Conservation (phyloP, 92 coral and sea anemone genomes). For the Epizoanthus fatuus region DNA sequence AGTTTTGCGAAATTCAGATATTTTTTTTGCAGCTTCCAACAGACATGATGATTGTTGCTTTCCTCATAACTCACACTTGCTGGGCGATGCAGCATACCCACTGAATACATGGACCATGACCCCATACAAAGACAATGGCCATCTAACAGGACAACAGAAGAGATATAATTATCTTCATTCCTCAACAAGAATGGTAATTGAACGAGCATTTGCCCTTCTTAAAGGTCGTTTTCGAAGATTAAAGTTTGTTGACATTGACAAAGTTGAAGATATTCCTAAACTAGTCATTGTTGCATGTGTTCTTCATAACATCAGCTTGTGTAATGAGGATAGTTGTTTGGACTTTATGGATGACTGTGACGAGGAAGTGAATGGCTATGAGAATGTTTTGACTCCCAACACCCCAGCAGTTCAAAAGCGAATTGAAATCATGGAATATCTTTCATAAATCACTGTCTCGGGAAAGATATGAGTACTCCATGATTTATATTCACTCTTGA, state of each 20-base stretch:
- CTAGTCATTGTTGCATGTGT: slow-evolving; percentile 43
- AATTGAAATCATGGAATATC: slow-evolving; percentile 7
- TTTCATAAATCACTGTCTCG: not conserved
- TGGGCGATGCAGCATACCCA: slow-evolving; percentile 40
- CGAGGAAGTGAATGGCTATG: slow-evolving; percentile 18
- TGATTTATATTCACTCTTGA: too few species aligned
- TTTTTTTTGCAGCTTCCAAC: not conserved
- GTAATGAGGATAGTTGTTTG: slow-evolving; percentile 14
- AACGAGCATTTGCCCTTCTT: slow-evolving; percentile 35
- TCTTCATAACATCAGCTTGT: slow-evolving; percentile 33
- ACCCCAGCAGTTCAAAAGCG: slow-evolving; percentile 3
- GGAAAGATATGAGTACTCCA: too few species aligned
- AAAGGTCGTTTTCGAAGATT: slow-evolving; percentile 20
- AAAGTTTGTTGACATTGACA: slow-evolving; percentile 23
- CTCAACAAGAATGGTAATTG: slow-evolving; percentile 38
- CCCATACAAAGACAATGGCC: slow-evolving; percentile 52
- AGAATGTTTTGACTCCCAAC: slow-evolving; percentile 2
- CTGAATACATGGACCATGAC: slow-evolving; percentile 46
- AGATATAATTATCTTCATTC: slow-evolving; percentile 23
- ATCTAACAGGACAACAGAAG: slow-evolving; percentile 41
- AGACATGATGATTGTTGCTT: not conserved
- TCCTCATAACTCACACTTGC: slow-evolving; percentile 5
- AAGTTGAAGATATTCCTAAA: slow-evolving; percentile 1
- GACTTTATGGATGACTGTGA: slow-evolving; percentile 29
- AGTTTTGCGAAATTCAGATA: slow-evolving; percentile 39